Conservation (phyloP, 2,113 vertebrate species). For the Ptychochromis oligacanthus region DNA sequence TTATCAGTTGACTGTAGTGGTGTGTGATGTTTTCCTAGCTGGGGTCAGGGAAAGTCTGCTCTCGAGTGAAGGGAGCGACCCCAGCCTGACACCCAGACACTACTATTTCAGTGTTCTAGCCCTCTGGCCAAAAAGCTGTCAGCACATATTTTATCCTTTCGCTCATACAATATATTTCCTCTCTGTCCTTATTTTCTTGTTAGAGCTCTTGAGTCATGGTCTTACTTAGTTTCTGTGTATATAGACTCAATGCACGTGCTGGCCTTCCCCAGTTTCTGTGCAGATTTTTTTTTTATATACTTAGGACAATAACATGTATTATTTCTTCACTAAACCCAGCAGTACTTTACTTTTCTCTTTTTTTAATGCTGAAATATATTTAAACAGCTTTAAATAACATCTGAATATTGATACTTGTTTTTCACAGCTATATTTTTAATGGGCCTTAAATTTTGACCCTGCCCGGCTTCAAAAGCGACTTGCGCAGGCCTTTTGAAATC, state of each 20-base stretch:
- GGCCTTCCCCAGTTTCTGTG: neutral
- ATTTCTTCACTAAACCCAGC: neutral
- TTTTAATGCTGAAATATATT: neutral
- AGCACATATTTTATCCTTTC: slow-evolving; percentile 74
- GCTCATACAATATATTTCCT: slow-evolving; percentile 63
- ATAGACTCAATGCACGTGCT: neutral
- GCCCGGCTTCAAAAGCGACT: slow-evolving; percentile 5
- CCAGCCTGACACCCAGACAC: slow-evolving; percentile 68
- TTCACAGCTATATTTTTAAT: neutral
- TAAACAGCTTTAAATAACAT: neutral
- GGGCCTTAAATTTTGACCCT: neutral
- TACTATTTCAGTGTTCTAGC: slow-evolving; percentile 71
- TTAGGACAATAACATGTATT: neutral
- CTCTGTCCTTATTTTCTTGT: slow-evolving; percentile 25
- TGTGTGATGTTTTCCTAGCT: slow-evolving; percentile 58
- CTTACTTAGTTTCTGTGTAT: slow-evolving; percentile 10
- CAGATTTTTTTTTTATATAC: neutral
- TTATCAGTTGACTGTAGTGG: slow-evolving; percentile 43
- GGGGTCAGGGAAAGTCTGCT: slow-evolving; percentile 66
- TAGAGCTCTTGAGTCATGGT: slow-evolving; percentile 32
- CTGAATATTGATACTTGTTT: neutral
- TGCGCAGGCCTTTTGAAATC: slow-evolving; percentile 1
- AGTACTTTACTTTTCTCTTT: neutral
- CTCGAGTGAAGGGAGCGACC: slow-evolving; percentile 60
- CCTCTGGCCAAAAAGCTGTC: slow-evolving; percentile 75